Evolutionary conservation across 2,113 vertebrate genomes (phyloP), one percentile per base, ranked within the genome.

Genomic region (Nymphicus hollandicus): DNA sequence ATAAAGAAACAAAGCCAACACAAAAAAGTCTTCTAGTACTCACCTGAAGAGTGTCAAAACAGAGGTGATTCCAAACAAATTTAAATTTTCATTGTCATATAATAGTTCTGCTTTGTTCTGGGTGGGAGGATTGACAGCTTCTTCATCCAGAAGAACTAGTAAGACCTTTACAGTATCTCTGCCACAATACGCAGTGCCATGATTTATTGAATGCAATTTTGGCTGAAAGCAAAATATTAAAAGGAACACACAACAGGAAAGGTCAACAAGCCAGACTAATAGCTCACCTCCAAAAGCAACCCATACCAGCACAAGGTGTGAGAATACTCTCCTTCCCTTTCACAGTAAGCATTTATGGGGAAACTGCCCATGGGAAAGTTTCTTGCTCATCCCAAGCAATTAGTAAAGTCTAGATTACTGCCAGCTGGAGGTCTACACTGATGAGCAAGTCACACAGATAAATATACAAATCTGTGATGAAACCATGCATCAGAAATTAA

Each of bases 161-260:
- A 99, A 97, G 37, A 98, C 91, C 92, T 99, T 99, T 71, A 99
- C 94, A 2, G 98, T 99, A 81, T 99, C 98, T 95, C 99, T 98
- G 53, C 99, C 99, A 74, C 98, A 98, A 31, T 98, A 99, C 1
- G 97, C 98, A 18, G 99, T 99, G 74, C 97, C 98, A 37, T 98
- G 99, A 96, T 99, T 99, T 95, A 99, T 98, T 10, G 98, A 96
- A 89, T 99, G 96, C 3, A 98, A 96, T 97, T 98, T 99, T 60
- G 99, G 99, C 99, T 99, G 96, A 17, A 97, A 97, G 41, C 39
- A 95, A 95, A 97, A 58, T 94, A 94, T 63, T 35, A 81, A 81
- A 61, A 76, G 23, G 17, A 93, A 46, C 10, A 74, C 11, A 79
- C 7, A 80, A 19, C 2, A 37, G 41, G 24, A 56, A 69, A 88